Evolutionary conservation across 2,113 vertebrate genomes (phyloP).

Genomic region (Sinosuthora webbiana): DNA sequence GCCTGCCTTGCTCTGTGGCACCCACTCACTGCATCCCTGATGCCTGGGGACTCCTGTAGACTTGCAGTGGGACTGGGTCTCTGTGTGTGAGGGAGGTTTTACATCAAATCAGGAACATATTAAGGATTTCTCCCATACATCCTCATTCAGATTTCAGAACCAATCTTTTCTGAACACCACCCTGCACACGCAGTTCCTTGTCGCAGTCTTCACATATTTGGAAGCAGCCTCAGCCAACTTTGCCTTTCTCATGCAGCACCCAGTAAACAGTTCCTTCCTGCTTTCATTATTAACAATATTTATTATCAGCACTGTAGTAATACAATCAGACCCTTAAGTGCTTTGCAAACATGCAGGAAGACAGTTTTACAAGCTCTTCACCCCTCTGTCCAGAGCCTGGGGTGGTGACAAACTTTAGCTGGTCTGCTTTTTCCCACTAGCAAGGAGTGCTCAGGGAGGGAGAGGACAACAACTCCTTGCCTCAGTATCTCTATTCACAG

Average conservation of each 20-base stretch:
- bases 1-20: neutral
- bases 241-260: neutral
- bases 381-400: neutral
- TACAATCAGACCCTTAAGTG: neutral
- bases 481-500: neutral
- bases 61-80: neutral
- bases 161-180: neutral
- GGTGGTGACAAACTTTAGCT: neutral
- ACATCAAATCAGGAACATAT: neutral
- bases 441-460: neutral
- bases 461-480: neutral
- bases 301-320: neutral
- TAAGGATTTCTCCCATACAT: neutral
- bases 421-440: neutral
- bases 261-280: neutral
- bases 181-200: neutral
- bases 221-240: neutral
- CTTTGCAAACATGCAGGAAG: neutral
- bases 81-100: neutral
- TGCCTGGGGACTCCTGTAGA: neutral
- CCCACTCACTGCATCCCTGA: neutral
- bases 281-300: constrained; percentile 6
- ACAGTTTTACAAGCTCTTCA: neutral
- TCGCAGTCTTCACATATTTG: neutral
- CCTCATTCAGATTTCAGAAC: neutral